phyloP scores from a whole-genome alignment of 2,888 invertebrate species.

The Heliconius charithonia region DNA sequence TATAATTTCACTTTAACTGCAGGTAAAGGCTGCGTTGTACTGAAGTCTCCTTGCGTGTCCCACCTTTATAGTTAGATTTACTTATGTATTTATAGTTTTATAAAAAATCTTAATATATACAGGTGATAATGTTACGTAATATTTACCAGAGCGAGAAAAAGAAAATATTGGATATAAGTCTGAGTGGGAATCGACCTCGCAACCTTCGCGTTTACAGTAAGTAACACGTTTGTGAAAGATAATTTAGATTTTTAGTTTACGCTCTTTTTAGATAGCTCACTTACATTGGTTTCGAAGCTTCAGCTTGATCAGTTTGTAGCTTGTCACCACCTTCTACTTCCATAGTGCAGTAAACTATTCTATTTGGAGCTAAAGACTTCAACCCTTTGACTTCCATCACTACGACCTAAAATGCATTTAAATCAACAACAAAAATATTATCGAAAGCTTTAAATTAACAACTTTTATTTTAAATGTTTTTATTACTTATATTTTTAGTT shows the following conservation, averaged over 20 bases:
- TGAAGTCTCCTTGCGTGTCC: conserved; percentile 99
- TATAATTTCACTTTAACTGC: conserved; percentile 98
- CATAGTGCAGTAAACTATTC: conserved; percentile 99
- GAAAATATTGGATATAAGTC: neutral
- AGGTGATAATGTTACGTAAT: neutral
- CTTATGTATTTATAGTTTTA: neutral
- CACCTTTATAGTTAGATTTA: conserved; percentile 85
- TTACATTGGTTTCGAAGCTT: conserved; percentile 98
- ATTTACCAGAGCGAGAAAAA: neutral
- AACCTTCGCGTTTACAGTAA: too few relatives aligned
- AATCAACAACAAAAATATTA: neutral
- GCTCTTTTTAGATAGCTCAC: conserved; percentile 55
- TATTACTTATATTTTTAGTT: neutral
- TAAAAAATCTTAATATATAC: too few relatives aligned
- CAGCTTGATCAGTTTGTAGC: conserved; percentile 99
- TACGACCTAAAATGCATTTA: conserved; percentile 87
- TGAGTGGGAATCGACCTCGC: too few relatives aligned
- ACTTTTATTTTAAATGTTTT: neutral
- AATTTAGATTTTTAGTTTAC: neutral
- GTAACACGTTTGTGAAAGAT: too few relatives aligned
- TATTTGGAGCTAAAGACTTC: conserved; percentile 97
- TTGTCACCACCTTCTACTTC: conserved; percentile 99
- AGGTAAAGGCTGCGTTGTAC: conserved; percentile 98
- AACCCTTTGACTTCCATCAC: conserved; percentile 99
- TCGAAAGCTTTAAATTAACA: neutral